Percentiles rank a stretch among this genome's conserved stretches.
Conservation (phyloP, 2,113 vertebrate species). For the Brachypodius melanocephalos region DNA sequence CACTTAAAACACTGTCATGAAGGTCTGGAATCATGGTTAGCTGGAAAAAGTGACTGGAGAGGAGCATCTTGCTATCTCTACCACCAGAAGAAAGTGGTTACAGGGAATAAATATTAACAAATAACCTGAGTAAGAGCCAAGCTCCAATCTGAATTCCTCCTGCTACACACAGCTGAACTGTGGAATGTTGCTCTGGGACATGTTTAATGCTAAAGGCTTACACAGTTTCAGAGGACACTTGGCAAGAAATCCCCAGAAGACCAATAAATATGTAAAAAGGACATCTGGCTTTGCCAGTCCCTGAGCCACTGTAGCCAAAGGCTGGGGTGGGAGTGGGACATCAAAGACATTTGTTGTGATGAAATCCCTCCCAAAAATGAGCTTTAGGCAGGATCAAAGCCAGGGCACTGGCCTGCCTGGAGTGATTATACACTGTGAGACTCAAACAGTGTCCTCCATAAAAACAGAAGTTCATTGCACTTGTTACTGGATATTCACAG, state of each 20-base stretch:
- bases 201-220: not conserved
- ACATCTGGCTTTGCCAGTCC: not conserved
- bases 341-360: not conserved
- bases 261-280: not conserved
- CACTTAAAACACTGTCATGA: accelerated
- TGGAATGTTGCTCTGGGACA: not conserved
- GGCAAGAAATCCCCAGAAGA: not conserved
- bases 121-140: not conserved
- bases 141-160: not conserved
- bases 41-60: not conserved
- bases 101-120: not conserved
- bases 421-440: not conserved
- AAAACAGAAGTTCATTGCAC: not conserved
- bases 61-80: not conserved
- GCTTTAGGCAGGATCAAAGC: constrained; percentile 9
- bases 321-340: not conserved
- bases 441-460: not conserved
- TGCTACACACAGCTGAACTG: not conserved
- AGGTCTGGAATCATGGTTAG: not conserved
- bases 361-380: not conserved
- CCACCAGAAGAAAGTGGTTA: not conserved
- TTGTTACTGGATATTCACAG: not conserved
- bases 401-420: not conserved
- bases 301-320: not conserved
- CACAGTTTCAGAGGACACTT: not conserved